These are phyloP conservation scores for Takifugu bimaculatus DNA, from an alignment of 2,113 vertebrate species.

Conservation along the genomic window DNA sequence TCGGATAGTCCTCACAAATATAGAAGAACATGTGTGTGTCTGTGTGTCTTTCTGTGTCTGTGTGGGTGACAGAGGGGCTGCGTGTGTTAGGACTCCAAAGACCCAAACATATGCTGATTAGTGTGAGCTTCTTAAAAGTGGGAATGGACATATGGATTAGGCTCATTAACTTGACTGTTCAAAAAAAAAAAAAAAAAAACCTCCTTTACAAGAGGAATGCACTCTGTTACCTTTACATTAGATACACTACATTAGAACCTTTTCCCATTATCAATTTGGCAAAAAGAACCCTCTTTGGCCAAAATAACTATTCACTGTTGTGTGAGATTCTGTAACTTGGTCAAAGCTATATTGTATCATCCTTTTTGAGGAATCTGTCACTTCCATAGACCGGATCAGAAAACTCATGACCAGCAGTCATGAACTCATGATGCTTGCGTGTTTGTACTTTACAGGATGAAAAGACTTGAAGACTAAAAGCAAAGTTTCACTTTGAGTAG, in stretches of 20 bases:
- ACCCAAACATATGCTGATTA: slow-evolving; percentile 70
- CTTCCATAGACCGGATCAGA: too few species aligned
- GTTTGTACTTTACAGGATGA: too few species aligned
- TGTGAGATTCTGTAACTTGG: slow-evolving; percentile 17
- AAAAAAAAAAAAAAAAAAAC: slow-evolving; percentile 22
- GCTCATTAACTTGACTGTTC: slow-evolving; percentile 55
- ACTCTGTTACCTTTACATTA: slow-evolving; percentile 11
- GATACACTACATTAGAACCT: neutral
- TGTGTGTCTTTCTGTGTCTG: slow-evolving; percentile 6
- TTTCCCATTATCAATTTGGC: slow-evolving; percentile 19
- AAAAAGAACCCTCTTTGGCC: slow-evolving; percentile 13
- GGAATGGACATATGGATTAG: slow-evolving; percentile 65
- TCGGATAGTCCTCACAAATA: too few species aligned
- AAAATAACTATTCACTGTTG: slow-evolving; percentile 36
- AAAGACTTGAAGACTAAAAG: too few species aligned
- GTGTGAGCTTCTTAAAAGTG: slow-evolving; percentile 70
- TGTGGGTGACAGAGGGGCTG: slow-evolving; percentile 35
- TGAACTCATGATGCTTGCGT: too few species aligned
- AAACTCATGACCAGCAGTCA: too few species aligned
- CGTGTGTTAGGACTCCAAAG: slow-evolving; percentile 60
- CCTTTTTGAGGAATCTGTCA: slow-evolving; percentile 6
- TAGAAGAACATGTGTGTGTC: slow-evolving; percentile 2
- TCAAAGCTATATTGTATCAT: neutral
- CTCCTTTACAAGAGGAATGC: slow-evolving; percentile 18
- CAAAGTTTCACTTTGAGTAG: neutral